Evolutionary conservation across 2,888 invertebrate species (phyloP).

Genomic region (Antheraea assamensis): DNA sequence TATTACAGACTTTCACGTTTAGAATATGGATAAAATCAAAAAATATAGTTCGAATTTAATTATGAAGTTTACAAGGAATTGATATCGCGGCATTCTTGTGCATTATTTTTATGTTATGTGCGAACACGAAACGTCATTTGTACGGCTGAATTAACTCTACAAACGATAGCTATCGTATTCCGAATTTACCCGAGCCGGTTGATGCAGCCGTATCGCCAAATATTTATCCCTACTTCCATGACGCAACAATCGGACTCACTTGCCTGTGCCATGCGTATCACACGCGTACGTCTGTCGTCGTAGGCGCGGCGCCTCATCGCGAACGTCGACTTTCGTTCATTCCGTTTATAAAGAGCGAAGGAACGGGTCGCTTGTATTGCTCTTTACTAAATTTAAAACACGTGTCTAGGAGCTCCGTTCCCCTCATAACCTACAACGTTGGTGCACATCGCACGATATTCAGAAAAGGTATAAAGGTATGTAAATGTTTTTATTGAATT

Average conservation of each 20-base stretch:
- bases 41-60: no score
- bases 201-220: constrained; percentile 1
- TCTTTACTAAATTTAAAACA: constrained; percentile 46
- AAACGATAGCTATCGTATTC: constrained; percentile 8
- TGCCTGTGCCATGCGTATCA: constrained; percentile 45
- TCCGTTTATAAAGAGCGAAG: constrained; percentile 55
- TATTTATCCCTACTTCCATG: constrained; percentile 30
- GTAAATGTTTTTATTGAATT: constrained; percentile 25
- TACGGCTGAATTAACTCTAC: neutral
- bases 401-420: constrained; percentile 65
- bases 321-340: constrained; percentile 44
- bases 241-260: constrained; percentile 56
- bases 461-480: constrained; percentile 32
- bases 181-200: neutral
- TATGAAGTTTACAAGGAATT: no score
- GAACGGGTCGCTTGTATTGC: constrained; percentile 29
- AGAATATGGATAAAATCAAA: no score
- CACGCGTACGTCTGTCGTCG: constrained; percentile 26
- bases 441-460: constrained; percentile 31
- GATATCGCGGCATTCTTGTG: neutral
- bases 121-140: neutral
- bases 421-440: constrained; percentile 56
- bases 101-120: neutral
- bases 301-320: constrained; percentile 29
- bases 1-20: no score